Evolutionary conservation across 2,797 vertebrate genomes (phyloP).

Genomic region (Spea hammondii): DNA sequence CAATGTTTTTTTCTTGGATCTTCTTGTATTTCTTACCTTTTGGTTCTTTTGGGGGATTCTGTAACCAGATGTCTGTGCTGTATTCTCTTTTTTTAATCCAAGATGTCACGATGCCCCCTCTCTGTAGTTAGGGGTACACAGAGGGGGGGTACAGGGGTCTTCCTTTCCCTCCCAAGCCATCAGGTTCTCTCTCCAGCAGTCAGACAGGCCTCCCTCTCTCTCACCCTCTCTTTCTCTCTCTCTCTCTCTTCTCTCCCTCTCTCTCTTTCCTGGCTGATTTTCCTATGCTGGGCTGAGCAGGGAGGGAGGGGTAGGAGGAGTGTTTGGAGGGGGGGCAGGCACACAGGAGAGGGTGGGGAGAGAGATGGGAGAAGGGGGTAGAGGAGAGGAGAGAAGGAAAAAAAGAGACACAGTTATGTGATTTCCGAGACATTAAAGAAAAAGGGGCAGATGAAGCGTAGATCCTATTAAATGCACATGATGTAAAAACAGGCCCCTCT

Average conservation of each 20-base stretch:
- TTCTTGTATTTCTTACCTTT: background rate
- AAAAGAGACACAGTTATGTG: slow-evolving; percentile 23
- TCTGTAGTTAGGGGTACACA: background rate
- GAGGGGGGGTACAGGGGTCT: background rate
- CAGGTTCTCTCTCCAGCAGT: slow-evolving; percentile 31
- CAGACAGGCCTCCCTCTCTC: slow-evolving; percentile 42
- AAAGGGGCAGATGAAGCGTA: too few relatives aligned
- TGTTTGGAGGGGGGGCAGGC: slow-evolving; percentile 18
- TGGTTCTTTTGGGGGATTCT: background rate
- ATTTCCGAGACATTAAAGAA: background rate
- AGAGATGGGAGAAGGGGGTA: slow-evolving; percentile 25
- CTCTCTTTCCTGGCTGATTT: slow-evolving; percentile 20
- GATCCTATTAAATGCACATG: too few relatives aligned
- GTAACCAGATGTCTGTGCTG: background rate
- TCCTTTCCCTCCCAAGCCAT: slow-evolving; percentile 23
- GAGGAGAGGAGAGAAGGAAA: fast-evolving
- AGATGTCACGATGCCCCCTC: slow-evolving; percentile 2
- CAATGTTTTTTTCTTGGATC: background rate
- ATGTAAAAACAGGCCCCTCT: too few relatives aligned
- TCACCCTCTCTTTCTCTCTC: slow-evolving; percentile 16
- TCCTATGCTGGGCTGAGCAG: slow-evolving; percentile 31
- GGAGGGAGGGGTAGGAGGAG: slow-evolving; percentile 25
- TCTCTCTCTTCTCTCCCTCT: background rate
- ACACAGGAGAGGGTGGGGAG: slow-evolving; percentile 23
- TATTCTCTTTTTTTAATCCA: background rate